Evolutionary conservation across 64 coral and sea anemone genomes (phyloP), one percentile per base, ranked within the genome.

Genomic region (Stylophora pistillata): DNA sequence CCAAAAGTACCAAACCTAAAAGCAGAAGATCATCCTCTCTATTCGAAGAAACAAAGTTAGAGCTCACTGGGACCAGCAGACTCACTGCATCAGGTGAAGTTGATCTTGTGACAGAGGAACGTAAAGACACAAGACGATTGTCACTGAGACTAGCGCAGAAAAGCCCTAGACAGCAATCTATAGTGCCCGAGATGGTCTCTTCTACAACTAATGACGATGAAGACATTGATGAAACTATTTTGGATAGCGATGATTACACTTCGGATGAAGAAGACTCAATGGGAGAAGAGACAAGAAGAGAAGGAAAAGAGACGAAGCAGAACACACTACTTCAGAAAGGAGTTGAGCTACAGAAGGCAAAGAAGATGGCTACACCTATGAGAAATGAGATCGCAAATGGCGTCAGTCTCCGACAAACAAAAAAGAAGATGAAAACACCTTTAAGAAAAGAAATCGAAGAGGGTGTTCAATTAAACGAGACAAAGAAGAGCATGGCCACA

Each of bases 351-450:
- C 55, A 74, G 55, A 78, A 32, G 0, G 79, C 85, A 56, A 89
- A 89, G 73, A 95, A 70, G 32, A 29, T 92, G 66, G 86, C 71
- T 16, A 88, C 85, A 20, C 93, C 93, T 0, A 11, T 95, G 0
- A 68, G 82, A 13, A 81, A 90, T 75, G 93, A 90, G 29, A 91
- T 95, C 1, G 79, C 73, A 23, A 82, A 74, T 17, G 91, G 86
- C 25, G 82, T 89, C 30, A 20, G 74, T 18, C 53, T 95, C 10
- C 86, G 72, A 77, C 64, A 78, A 17, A 95, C 82, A 53, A 95
- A 89, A 54, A 90, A 90, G 33, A 57, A 66, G 47, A 58, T 95
- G 56, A 63, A 84, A 25, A 95, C 90, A 5, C 94, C 94, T 27
- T 5, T 96, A 0, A 62, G 69, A 13, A 78, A 85, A 81, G 86